Evolutionary conservation across 92 coral and sea anemone genomes (phyloP).

Genomic region (Zoanthus sansibaricus): DNA sequence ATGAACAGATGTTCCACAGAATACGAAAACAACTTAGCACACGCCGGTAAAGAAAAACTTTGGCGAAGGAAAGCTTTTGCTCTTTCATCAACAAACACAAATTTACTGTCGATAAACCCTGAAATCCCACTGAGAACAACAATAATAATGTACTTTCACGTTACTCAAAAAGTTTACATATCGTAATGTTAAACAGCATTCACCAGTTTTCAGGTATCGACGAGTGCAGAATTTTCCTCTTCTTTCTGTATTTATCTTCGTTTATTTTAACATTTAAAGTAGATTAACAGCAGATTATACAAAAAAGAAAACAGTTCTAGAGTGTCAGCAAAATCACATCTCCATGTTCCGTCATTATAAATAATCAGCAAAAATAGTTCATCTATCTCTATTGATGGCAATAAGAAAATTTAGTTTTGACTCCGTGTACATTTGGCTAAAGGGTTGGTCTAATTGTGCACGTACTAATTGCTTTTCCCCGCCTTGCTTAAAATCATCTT

Average conservation of each 20-base stretch:
- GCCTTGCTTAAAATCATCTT: slow-evolving; percentile 57
- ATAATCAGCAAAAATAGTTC: slow-evolving; percentile 12
- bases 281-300: slow-evolving; percentile 72
- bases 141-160: slow-evolving; percentile 29
- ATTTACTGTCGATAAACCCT: slow-evolving; percentile 58
- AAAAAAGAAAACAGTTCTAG: slow-evolving; percentile 46
- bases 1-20: slow-evolving; percentile 82
- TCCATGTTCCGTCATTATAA: neutral
- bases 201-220: slow-evolving; percentile 55
- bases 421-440: slow-evolving; percentile 45
- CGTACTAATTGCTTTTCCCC: slow-evolving; percentile 67
- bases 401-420: slow-evolving; percentile 47
- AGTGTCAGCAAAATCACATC: slow-evolving; percentile 43
- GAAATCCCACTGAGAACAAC: slow-evolving; percentile 51
- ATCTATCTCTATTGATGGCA: slow-evolving; percentile 38
- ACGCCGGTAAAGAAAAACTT: slow-evolving; percentile 29
- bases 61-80: slow-evolving; percentile 42
- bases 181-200: slow-evolving; percentile 68
- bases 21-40: slow-evolving; percentile 49
- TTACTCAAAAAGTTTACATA: slow-evolving; percentile 73
- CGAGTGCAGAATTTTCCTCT: slow-evolving; percentile 52
- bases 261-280: slow-evolving; percentile 69
- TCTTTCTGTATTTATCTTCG: slow-evolving; percentile 60
- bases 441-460: slow-evolving; percentile 64
- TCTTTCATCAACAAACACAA: slow-evolving; percentile 60